A percentile compares a stretch with the other conserved stretches of the same genome.
These are phyloP conservation scores for Coregonus sp. DNA, from an alignment of 2,797 vertebrate species.

Conservation along the genomic window DNA sequence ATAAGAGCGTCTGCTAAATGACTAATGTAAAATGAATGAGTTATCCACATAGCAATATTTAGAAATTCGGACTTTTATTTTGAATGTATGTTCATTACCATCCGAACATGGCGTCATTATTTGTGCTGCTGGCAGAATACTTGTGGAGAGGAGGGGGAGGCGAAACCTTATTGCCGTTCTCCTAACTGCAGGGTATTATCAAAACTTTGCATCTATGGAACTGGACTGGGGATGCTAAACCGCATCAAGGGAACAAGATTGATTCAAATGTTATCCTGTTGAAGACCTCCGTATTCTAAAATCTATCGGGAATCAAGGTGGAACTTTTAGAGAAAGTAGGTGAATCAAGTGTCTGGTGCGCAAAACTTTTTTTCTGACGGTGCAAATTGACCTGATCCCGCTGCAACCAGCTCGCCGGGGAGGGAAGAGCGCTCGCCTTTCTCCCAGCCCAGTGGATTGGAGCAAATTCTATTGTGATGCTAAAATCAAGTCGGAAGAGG, in stretches of 20 bases:
- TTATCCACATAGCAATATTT: too few relatives aligned
- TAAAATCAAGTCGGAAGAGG: constrained; percentile 81
- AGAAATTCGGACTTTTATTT: too few relatives aligned
- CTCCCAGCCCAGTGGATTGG: constrained; percentile 84
- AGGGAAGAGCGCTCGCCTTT: constrained; percentile 70
- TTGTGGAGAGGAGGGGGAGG: constrained; percentile 3
- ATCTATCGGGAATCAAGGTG: neutral
- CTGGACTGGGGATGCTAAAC: constrained; percentile 1
- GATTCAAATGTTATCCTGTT: neutral
- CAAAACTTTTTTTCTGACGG: constrained; percentile 15
- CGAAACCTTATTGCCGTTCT: too few relatives aligned
- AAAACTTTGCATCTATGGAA: constrained; percentile 9
- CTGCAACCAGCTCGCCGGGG: constrained; percentile 7
- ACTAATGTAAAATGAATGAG: too few relatives aligned
- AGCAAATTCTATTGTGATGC: constrained; percentile 91
- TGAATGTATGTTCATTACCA: too few relatives aligned
- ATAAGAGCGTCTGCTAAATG: too few relatives aligned
- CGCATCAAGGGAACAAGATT: constrained; percentile 5
- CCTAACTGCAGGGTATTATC: too few relatives aligned
- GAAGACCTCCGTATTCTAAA: neutral
- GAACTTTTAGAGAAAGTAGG: neutral
- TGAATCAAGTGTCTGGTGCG: constrained; percentile 10
- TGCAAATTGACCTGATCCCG: constrained; percentile 15
- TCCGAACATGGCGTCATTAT: too few relatives aligned
- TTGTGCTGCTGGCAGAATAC: too few relatives aligned